Conservation (phyloP, 1,140 invertebrate genomes). For the Bombus pascuorum region DNA sequence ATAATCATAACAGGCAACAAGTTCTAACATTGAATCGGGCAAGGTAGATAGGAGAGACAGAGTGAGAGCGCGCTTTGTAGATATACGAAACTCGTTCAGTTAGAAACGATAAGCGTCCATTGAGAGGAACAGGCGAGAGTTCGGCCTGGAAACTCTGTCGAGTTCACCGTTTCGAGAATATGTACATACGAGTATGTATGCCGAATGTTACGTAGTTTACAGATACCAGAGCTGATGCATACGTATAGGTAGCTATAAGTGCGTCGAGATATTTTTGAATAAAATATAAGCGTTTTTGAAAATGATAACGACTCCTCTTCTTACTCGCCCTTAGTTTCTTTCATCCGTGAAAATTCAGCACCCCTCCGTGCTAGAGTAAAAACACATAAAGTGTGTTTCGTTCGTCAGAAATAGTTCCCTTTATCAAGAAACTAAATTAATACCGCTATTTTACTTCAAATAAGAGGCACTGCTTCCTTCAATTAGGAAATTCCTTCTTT, state of each 20-base stretch:
- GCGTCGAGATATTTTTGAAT: constrained; percentile 43
- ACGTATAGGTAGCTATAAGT: constrained; percentile 41
- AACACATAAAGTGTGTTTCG: neutral
- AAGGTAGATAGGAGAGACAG: constrained; percentile 3
- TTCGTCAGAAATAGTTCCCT: neutral
- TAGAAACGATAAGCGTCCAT: constrained; percentile 44
- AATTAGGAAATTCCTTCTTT: neutral
- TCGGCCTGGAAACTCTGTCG: constrained; percentile 38
- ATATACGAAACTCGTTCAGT: constrained; percentile 56
- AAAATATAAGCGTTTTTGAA: constrained; percentile 41
- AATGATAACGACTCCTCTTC: neutral
- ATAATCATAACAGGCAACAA: constrained; percentile 36
- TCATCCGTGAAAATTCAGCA: neutral
- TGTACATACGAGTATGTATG: constrained; percentile 57
- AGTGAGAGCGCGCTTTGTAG: constrained; percentile 49
- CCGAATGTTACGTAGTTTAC: constrained; percentile 40
- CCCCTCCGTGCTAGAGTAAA: too few species aligned
- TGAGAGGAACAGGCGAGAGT: constrained; percentile 13
- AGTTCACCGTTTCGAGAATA: constrained; percentile 35
- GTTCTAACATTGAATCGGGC: constrained; percentile 18
- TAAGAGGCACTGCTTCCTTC: neutral
- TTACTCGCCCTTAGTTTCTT: neutral
- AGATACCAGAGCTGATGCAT: constrained; percentile 33
- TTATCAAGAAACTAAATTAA: neutral
- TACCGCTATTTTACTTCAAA: neutral